Evolutionary conservation across 2,113 vertebrate genomes (phyloP), one percentile per base, ranked within the genome.

Genomic region (Montifringilla adamsi): DNA sequence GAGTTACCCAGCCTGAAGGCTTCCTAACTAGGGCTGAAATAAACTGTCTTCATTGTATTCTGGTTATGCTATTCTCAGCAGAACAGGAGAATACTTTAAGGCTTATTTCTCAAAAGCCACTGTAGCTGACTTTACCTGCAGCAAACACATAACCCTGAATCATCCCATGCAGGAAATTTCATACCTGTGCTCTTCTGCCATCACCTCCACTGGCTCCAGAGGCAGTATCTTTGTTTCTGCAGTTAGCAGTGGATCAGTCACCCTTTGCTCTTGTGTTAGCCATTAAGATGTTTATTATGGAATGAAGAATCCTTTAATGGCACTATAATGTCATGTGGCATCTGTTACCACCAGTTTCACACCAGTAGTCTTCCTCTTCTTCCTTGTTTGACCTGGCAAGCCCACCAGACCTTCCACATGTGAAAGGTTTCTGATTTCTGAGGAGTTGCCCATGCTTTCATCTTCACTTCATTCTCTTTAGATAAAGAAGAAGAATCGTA

Each of bases 231-330:
- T 64, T 85, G 31, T 53, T 91, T 49, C 50, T 87, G 81, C 49
- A 73, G 62, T 72, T 62, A 56, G 28, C 16, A 93, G 62, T 2
- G 5, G 11, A 47, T 75, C 73, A 58, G 8, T 47, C 28, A 79
- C 66, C 41, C 53, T 72, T 89, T 68, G 49, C 31, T 56, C 4
- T 28, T 49, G 3, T 33, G 15, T 37, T 68, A 6, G 7, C 31
- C 21, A 6, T 31, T 69, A 17, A 33, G 23, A n/a, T 50, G 15
- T 4, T 0, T 20, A 13, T 43, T 58, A 14, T 0, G 3, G 33
- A 89, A 62, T 2, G 9, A 74, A 78, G 37, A 84, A 75, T 46
- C 18, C 21, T 35, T 90, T 72, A 15, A 8, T 39, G 74, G 47
- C 63, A 11, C 37, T 76, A 14, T n/a, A 30, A 24, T 19, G 24